Conservation (phyloP, 2,113 vertebrate genomes). For the Vireo altiloquus region DNA sequence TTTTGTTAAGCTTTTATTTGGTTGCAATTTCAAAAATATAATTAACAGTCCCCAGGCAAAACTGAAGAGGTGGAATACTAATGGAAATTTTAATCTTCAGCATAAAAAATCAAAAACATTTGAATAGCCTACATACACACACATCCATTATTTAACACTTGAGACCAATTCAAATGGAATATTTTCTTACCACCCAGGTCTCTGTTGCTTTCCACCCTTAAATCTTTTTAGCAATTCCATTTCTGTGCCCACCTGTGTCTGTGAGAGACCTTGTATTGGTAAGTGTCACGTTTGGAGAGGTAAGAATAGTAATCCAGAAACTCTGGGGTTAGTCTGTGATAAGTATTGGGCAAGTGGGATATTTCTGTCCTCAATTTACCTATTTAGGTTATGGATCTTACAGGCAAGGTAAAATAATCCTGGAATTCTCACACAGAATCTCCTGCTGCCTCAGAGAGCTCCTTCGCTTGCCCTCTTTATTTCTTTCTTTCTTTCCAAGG, state of each 20-base stretch:
- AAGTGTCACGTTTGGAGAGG: not conserved
- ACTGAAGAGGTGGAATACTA: constrained; percentile 65
- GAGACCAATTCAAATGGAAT: constrained; percentile 29
- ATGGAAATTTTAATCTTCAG: constrained; percentile 61
- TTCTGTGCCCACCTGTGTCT: not conserved
- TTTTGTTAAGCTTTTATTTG: constrained; percentile 33
- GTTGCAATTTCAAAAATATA: constrained; percentile 54
- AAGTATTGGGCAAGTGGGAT: not conserved
- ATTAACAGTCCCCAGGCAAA: constrained; percentile 62
- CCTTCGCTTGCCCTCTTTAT: not conserved
- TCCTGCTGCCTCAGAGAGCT: not conserved
- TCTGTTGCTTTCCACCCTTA: not conserved
- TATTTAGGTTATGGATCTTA: not conserved
- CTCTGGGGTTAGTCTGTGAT: not conserved
- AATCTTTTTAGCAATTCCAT: not conserved
- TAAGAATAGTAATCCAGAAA: not conserved
- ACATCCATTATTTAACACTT: constrained; percentile 54
- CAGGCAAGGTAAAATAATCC: not conserved
- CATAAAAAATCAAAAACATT: constrained; percentile 52
- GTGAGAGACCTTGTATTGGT: not conserved
- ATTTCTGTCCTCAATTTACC: not conserved
- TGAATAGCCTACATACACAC: constrained; percentile 31
- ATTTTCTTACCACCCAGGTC: constrained; percentile 15
- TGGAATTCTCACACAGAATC: not conserved
- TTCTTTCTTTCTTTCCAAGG: not conserved